phyloP scores from a whole-genome alignment of 1,140 invertebrate species.

The Dreissena polymorpha region DNA sequence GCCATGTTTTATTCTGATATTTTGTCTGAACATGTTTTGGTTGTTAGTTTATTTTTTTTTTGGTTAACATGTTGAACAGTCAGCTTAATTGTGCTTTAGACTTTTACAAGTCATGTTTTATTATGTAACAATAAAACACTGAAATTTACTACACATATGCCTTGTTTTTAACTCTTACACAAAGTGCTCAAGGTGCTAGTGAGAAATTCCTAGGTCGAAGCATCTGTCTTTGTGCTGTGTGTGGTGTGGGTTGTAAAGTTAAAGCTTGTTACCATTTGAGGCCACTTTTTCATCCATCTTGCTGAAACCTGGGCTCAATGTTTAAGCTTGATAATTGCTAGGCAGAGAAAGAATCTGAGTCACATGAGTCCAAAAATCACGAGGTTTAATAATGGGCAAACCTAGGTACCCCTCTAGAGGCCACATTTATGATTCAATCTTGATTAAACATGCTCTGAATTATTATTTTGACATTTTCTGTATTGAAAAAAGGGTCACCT shows the following conservation, averaged over 20 bases:
- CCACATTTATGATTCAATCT: no score
- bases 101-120: neutral
- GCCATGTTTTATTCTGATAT: neutral
- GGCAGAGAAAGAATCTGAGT: neutral
- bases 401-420: neutral
- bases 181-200: neutral
- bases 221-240: neutral
- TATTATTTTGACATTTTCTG: neutral
- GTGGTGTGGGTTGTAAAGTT: neutral
- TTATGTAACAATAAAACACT: conserved; percentile 1
- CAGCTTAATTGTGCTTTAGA: conserved; percentile 9
- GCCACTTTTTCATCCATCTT: neutral
- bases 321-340: neutral
- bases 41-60: neutral
- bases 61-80: neutral
- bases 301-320: neutral
- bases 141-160: neutral
- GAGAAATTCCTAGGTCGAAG: neutral
- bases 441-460: neutral
- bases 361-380: neutral
- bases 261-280: neutral
- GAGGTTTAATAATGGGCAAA: neutral
- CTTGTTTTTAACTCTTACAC: neutral
- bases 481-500: neutral
- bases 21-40: neutral